Conservation (phyloP, 2,113 vertebrate species). For the Epinephelus cyanopodus region DNA sequence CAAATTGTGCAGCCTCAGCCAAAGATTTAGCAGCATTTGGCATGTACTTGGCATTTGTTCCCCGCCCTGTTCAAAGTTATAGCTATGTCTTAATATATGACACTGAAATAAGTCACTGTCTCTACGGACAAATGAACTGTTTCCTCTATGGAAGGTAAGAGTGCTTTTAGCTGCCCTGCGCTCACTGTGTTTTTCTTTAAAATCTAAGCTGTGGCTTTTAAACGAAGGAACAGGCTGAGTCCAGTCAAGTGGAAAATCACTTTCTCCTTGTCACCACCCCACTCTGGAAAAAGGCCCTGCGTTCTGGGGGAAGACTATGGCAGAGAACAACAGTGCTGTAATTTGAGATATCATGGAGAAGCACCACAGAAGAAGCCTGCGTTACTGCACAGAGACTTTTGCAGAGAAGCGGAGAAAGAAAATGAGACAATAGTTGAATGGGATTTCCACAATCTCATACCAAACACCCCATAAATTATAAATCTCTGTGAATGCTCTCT, state of each 20-base stretch:
- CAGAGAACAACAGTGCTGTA: conserved; percentile 35
- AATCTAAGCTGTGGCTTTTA: conserved; percentile 47
- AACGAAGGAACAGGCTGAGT: conserved; percentile 61
- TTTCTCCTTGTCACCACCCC: conserved; percentile 62
- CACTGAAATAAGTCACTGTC: conserved; percentile 28
- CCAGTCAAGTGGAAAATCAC: conserved; percentile 78
- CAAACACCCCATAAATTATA: not conserved
- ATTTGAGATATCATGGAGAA: conserved; percentile 54
- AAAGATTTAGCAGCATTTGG: conserved; percentile 38
- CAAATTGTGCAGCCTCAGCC: conserved; percentile 33
- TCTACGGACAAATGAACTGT: conserved; percentile 41
- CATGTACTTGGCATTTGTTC: conserved; percentile 13
- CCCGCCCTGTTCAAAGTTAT: conserved; percentile 9
- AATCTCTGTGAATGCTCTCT: not conserved
- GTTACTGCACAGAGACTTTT: conserved; percentile 3
- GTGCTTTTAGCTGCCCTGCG: conserved; percentile 38
- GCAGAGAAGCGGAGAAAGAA: not conserved
- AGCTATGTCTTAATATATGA: conserved; percentile 18
- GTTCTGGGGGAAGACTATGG: conserved; percentile 3
- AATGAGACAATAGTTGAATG: not conserved
- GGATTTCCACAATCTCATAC: not conserved
- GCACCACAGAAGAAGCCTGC: conserved; percentile 6
- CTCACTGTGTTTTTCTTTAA: conserved; percentile 28
- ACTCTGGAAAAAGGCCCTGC: conserved; percentile 36
- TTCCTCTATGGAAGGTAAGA: conserved; percentile 41